Base-by-base conservation (phyloP, 2,888 invertebrate genomes). In the Lamproptera curius region DNA sequence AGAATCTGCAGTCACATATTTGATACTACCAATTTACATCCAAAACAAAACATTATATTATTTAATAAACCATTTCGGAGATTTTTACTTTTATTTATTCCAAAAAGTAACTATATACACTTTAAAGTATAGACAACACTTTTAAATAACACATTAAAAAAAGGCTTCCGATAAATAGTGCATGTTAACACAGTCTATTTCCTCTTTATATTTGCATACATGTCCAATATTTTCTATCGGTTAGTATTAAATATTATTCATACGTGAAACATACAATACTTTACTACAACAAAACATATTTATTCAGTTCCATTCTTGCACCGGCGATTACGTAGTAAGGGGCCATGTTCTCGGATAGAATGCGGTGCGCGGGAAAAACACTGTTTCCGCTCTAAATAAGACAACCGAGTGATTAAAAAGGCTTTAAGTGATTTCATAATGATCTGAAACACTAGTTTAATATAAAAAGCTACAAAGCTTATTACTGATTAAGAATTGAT, bases 351-450 rank as follows among this genome's bases (percentile, higher is more conserved):
- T 28, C 10, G 28, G 9, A 20, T 20, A 20, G 6, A 28, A n/a
- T 9, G 28, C 28, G 28, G 9, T 2, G 10, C 28, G n/a, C 28
- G 28, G 9, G n/a, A 31, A n/a, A 11, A 31, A 31, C 31, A 31
- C n/a, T 31, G 31, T 11, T 28, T 4, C 31, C 31, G 13, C 20
- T 31, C 31, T 31, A 31, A 31, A 31, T n/a, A n/a, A 31, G 11
- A 11, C 13, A 11, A 31, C 6, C 31, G 9, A 31, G 11, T 31
- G 31, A 31, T 36, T 16, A 31, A 31, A 40, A 31, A 41, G 16
- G 41, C 41, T 41, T 41, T 31, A 16, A 41, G n/a, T 31, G 31
- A 41, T 41, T 41, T n/a, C 13, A 41, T 26, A 14, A 16, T n/a
- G 15, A 40, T 40, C 15, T 16, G 11, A 14, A 31, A 23, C 16